Evolutionary conservation across 2,113 vertebrate genomes (phyloP), one percentile per base, ranked within the genome.

Genomic region (Melospiza georgiana): DNA sequence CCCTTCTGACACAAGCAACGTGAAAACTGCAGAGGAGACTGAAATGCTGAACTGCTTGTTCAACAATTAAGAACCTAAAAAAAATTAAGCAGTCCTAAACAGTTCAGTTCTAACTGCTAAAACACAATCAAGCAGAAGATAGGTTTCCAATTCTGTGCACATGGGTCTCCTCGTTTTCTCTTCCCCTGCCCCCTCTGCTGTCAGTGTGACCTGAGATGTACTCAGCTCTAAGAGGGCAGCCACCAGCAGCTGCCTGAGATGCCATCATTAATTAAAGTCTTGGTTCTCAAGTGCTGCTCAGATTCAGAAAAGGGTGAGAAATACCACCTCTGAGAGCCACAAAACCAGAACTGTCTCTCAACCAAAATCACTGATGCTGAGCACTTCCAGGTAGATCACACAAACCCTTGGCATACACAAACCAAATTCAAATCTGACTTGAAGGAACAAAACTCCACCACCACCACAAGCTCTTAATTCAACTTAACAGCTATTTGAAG

Each of bases 301-400:
- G 75, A 80, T 81, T 73, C 33, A 84, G 79, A 24, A 61, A 75
- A 90, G 82, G 76, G 79, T 96, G 93, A 94, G 91, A 95, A 88
- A 88, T 75, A 73, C 30, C n/a, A 48, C 8, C 7, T 83, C 37
- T 15, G 31, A 91, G 33, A 54, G 61, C 77, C 57, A 63, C 3
- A 5, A 48, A 69, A 55, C 12, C 43, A 93, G 54, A 49, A 20
- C 30, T 35, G 7, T 61, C 65, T 82, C 58, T 43, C 67, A 88
- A n/a, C 21, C 21, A 41, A 62, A 77, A 59, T 55, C 30, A 16
- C 43, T 77, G 30, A 37, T 51, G 41, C 41, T 39, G 25, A 86
- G 27, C 25, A 39, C n/a, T 90, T 71, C 66, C 37, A 90, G 55
- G 81, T 59, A 87, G 46, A 76, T 65, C 55, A 51, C 71, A 49